Percentiles rank a stretch among this genome's conserved stretches.
Evolutionary conservation across 2,888 invertebrate species (phyloP).

Genomic region (Aphidius colemani): DNA sequence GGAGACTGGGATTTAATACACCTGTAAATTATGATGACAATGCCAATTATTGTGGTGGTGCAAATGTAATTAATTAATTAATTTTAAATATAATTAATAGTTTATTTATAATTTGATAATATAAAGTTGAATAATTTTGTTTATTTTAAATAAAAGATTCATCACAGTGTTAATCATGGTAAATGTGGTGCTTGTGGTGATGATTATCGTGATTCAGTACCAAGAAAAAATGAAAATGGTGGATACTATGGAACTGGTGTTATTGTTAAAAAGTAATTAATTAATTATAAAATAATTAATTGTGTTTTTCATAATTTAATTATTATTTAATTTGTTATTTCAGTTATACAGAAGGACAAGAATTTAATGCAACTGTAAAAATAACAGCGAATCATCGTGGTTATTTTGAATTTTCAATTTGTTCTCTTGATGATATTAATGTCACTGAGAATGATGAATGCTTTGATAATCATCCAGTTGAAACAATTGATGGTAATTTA

Average conservation of each 20-base stretch:
- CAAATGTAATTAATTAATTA: conserved; percentile 20
- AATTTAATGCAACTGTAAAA: conserved; percentile 50
- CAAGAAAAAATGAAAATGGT: conserved; percentile 63
- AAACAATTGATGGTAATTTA: conserved; percentile 50
- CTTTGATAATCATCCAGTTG: conserved; percentile 59
- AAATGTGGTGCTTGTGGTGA: conserved; percentile 66
- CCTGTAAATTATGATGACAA: conserved; percentile 33
- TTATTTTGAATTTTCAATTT: conserved; percentile 62
- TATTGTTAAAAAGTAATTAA: conserved; percentile 57
- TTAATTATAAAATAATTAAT: background rate
- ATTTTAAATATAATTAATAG: conserved; percentile 9
- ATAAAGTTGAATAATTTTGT: background rate
- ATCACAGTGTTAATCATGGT: conserved; percentile 51
- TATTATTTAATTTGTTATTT: conserved; percentile 12
- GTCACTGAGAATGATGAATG: conserved; percentile 63
- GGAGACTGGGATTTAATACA: conserved; percentile 32
- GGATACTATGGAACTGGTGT: conserved; percentile 62
- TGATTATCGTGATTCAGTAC: conserved; percentile 56
- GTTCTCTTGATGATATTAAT: conserved; percentile 56
- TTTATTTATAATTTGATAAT: background rate
- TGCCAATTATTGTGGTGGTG: conserved; percentile 35
- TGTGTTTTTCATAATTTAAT: background rate
- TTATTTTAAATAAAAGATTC: conserved; percentile 17
- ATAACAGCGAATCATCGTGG: conserved; percentile 63
- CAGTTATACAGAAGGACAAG: conserved; percentile 50